Conservation (phyloP, 2,113 vertebrate species). For the Vulpes vulpes region DNA sequence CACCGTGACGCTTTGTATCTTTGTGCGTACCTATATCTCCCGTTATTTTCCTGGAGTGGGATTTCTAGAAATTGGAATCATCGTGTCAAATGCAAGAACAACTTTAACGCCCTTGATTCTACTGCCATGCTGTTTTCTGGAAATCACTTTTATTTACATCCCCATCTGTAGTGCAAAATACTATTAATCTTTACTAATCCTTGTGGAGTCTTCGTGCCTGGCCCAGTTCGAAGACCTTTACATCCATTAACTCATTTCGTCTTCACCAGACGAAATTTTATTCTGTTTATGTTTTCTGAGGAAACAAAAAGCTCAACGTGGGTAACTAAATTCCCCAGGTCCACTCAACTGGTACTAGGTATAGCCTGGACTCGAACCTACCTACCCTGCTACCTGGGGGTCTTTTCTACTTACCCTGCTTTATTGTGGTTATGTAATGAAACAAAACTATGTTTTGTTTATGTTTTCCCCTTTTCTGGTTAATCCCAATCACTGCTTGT, state of each 20-base stretch:
- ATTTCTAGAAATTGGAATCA: constrained; percentile 28
- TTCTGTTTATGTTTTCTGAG: too few relatives aligned
- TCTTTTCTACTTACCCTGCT: too few relatives aligned
- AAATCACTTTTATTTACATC: neutral
- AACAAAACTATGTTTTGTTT: too few relatives aligned
- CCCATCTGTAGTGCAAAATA: neutral
- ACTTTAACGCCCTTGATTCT: neutral
- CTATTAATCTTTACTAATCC: neutral
- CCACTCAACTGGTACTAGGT: too few relatives aligned
- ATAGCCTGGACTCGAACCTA: too few relatives aligned
- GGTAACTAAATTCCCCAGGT: too few relatives aligned
- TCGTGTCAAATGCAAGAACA: neutral
- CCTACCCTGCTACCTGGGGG: too few relatives aligned
- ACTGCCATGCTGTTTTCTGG: neutral
- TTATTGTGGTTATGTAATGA: too few relatives aligned
- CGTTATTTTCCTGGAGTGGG: neutral
- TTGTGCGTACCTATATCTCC: neutral
- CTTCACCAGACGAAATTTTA: neutral
- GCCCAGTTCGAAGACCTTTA: neutral
- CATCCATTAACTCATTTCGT: neutral
- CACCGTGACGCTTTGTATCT: neutral
- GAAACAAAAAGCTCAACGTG: too few relatives aligned
- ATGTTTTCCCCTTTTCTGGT: too few relatives aligned
- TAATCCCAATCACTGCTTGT: too few relatives aligned
- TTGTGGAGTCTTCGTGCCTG: neutral